Evolutionary conservation across 2,797 vertebrate species (phyloP).

Genomic region (Fundulus diaphanus): DNA sequence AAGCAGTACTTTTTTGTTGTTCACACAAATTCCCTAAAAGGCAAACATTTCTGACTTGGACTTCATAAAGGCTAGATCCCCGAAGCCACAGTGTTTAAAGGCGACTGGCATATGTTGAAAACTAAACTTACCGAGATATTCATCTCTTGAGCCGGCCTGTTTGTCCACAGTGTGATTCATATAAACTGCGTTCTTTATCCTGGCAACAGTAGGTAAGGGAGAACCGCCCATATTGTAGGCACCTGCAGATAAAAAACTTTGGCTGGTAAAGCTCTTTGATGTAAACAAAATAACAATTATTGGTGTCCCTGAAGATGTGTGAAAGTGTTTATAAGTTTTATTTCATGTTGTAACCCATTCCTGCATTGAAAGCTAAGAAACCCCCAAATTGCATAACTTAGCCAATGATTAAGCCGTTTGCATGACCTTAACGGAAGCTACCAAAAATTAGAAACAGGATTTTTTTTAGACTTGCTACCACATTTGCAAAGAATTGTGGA

Average conservation of each 20-base stretch:
- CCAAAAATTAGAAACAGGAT: background rate
- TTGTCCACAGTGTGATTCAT: constrained; percentile 17
- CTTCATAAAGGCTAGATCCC: background rate
- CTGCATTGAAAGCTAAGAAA: background rate
- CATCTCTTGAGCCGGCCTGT: constrained; percentile 1
- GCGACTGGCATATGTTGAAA: background rate
- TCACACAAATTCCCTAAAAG: background rate
- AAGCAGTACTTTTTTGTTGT: background rate
- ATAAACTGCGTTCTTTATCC: constrained; percentile 65
- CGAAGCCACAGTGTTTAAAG: background rate
- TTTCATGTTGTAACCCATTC: background rate
- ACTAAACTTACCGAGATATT: constrained; percentile 62
- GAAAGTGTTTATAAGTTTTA: background rate
- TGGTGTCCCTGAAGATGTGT: background rate
- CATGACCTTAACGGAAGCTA: background rate
- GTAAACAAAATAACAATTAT: background rate
- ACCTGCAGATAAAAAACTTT: constrained; percentile 45
- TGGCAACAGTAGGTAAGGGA: constrained; percentile 32
- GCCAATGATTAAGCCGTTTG: background rate
- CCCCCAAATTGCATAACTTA: background rate
- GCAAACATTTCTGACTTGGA: background rate
- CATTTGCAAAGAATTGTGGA: background rate
- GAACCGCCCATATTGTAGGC: constrained; percentile 70
- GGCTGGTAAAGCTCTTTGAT: background rate
- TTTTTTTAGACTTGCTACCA: background rate